phyloP scores from a whole-genome alignment of 2,797 vertebrate genomes.

The Sciurus carolinensis region DNA sequence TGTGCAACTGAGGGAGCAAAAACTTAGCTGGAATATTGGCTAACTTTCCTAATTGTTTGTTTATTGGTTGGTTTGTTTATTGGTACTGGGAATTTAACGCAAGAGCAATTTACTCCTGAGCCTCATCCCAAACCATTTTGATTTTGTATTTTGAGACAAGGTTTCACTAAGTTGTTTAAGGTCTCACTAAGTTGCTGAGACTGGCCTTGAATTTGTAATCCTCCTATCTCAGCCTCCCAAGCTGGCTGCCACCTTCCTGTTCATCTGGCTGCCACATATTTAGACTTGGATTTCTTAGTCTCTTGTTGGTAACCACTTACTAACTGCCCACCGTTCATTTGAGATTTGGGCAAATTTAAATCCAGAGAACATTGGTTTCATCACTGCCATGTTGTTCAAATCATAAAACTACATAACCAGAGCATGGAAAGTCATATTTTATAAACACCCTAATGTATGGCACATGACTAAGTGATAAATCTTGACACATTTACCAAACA shows the following conservation, averaged over 20 bases:
- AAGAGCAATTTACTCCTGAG: too few relatives aligned
- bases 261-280: neutral
- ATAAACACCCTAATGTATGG: conserved; percentile 90
- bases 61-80: too few relatives aligned
- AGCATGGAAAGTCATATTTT: conserved; percentile 88
- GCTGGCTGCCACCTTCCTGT: neutral
- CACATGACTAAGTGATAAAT: conserved; percentile 90
- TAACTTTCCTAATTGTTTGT: neutral
- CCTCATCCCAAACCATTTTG: too few relatives aligned
- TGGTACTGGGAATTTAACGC: too few relatives aligned
- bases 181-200: too few relatives aligned
- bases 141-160: too few relatives aligned
- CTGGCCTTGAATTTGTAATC: too few relatives aligned
- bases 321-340: neutral
- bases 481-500: conserved; percentile 92
- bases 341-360: conserved; percentile 70
- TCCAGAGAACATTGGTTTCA: conserved; percentile 76
- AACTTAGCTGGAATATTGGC: neutral
- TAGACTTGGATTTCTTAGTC: neutral
- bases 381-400: conserved; percentile 87
- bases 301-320: conserved; percentile 19
- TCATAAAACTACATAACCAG: conserved; percentile 86
- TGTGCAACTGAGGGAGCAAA: neutral
- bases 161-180: too few relatives aligned
- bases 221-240: too few relatives aligned